These are phyloP conservation scores for Maccullochella peelii DNA, from an alignment of 2,113 vertebrate genomes.

Conservation along the genomic window DNA sequence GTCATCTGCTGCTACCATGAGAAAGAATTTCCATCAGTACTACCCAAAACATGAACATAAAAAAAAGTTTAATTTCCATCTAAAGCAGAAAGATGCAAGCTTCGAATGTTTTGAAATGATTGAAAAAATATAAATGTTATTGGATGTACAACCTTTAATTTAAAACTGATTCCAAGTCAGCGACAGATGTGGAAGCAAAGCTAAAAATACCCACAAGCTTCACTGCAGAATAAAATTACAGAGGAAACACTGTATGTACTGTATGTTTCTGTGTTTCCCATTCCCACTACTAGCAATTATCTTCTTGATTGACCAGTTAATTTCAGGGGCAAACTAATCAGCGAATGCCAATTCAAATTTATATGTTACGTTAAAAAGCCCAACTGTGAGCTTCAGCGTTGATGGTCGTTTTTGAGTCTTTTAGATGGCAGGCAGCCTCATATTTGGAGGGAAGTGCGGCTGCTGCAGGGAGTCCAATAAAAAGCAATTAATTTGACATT, in stretches of 20 bases:
- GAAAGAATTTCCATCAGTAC: conserved; percentile 36
- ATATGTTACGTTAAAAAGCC: conserved; percentile 17
- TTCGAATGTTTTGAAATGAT: neutral
- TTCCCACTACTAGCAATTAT: conserved; percentile 31
- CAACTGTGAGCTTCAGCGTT: neutral
- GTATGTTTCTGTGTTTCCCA: conserved; percentile 10
- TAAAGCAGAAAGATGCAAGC: neutral
- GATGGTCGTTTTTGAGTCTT: no score
- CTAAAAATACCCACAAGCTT: neutral
- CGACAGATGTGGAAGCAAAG: neutral
- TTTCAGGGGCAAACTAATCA: conserved; percentile 55
- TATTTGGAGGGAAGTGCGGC: conserved; percentile 32
- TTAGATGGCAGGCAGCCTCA: conserved; percentile 18
- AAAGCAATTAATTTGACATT: conserved; percentile 56
- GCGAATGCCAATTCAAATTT: conserved; percentile 37
- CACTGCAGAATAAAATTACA: conserved; percentile 9
- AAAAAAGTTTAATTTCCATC: conserved; percentile 32
- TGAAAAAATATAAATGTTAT: conserved; percentile 12
- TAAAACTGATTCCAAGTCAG: conserved; percentile 19
- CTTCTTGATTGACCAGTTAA: conserved; percentile 36
- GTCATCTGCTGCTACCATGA: conserved; percentile 8
- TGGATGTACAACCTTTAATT: neutral
- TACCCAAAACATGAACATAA: conserved; percentile 9
- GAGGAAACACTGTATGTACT: neutral
- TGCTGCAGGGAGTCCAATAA: conserved; percentile 34